Evolutionary conservation across 2,113 vertebrate genomes (phyloP).

Genomic region (Hemiscyllium ocellatum): DNA sequence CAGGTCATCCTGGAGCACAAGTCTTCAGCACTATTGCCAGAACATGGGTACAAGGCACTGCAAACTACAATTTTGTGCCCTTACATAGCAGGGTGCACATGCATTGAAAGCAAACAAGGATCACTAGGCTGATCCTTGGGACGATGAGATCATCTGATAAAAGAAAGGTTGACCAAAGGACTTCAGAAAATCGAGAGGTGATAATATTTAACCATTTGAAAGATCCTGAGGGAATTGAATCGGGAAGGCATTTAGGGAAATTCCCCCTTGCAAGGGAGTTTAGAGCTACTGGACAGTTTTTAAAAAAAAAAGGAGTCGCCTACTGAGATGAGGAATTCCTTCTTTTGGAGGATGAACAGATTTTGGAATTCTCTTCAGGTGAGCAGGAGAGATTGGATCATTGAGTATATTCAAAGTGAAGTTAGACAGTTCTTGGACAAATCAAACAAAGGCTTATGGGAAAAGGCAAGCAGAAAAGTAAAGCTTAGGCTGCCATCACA

Average conservation of each 20-base stretch:
- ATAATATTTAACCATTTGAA: background rate
- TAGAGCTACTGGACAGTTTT: background rate
- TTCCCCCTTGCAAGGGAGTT: background rate
- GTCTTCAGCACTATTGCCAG: no score
- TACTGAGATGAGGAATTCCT: background rate
- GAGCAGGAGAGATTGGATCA: background rate
- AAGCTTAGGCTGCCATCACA: background rate
- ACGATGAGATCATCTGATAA: background rate
- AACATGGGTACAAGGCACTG: no score
- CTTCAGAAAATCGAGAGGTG: background rate
- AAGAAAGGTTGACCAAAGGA: background rate
- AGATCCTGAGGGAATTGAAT: background rate
- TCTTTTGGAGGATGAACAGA: background rate
- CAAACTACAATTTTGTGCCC: background rate
- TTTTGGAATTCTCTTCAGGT: background rate
- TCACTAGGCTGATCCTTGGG: background rate
- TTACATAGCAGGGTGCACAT: background rate
- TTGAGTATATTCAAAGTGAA: background rate
- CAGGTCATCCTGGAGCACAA: no score
- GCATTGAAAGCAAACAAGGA: background rate
- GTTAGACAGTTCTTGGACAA: background rate
- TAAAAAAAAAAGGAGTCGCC: background rate
- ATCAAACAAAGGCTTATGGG: no score
- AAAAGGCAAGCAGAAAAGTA: background rate
- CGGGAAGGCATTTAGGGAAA: background rate